Conservation (phyloP, 2,888 invertebrate genomes). For the Drosophila tanythrix region DNA sequence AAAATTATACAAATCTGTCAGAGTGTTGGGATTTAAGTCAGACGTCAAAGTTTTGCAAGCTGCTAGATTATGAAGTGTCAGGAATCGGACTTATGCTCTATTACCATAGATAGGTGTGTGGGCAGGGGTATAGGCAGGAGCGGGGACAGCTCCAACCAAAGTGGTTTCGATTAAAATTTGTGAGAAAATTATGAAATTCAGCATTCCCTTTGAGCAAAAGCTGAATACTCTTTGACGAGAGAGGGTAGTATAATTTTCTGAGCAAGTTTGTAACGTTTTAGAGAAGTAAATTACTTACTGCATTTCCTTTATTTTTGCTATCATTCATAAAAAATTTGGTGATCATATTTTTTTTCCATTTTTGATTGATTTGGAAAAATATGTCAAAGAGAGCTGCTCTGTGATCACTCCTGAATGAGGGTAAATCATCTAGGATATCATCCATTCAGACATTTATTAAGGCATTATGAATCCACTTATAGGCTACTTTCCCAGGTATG, state of each 20-base stretch:
- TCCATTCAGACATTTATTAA: neutral
- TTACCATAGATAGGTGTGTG: neutral
- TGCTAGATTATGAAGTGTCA: conserved; percentile 10
- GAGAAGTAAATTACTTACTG: neutral
- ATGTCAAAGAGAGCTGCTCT: too few relatives aligned
- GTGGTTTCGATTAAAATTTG: neutral
- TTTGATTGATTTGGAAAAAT: too few relatives aligned
- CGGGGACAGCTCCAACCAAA: neutral
- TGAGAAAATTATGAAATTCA: neutral
- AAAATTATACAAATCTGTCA: conserved; percentile 25
- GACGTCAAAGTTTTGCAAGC: conserved; percentile 19
- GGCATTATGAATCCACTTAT: neutral
- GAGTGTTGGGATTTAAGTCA: conserved; percentile 22
- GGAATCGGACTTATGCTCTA: neutral
- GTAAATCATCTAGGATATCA: neutral
- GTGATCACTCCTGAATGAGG: neutral
- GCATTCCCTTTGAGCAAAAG: neutral
- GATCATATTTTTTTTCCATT: neutral
- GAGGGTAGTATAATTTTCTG: neutral
- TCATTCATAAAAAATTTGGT: neutral
- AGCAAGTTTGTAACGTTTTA: neutral
- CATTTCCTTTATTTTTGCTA: neutral
- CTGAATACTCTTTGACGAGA: neutral
- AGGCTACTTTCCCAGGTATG: neutral
- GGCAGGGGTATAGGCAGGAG: neutral